phyloP scores from a whole-genome alignment of 2,888 invertebrate species.

The Agriotes lineatus region DNA sequence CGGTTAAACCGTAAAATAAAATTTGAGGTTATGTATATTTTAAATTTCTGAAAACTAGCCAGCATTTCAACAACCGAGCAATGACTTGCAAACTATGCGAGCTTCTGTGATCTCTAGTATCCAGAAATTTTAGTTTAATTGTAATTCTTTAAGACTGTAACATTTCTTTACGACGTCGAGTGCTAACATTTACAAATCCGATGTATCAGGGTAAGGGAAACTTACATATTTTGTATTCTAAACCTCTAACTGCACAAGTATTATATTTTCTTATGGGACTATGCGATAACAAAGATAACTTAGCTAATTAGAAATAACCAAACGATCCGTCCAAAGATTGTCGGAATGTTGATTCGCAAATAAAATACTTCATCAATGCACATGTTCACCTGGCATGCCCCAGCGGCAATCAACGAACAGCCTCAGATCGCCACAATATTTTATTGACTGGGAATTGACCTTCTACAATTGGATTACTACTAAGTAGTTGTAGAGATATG shows the following conservation, averaged over 20 bases:
- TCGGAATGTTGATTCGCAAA: background rate
- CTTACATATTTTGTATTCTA: slow-evolving; percentile 37
- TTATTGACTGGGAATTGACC: slow-evolving; percentile 12
- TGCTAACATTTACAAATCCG: background rate
- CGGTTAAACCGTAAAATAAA: too few species aligned
- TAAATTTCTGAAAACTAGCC: too few species aligned
- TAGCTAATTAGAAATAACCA: slow-evolving; percentile 8
- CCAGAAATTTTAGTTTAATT: slow-evolving; percentile 4
- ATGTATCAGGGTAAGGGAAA: slow-evolving; percentile 35
- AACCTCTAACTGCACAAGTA: slow-evolving; percentile 41
- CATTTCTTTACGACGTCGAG: slow-evolving; percentile 11
- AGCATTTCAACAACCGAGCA: too few species aligned
- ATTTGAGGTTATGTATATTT: too few species aligned
- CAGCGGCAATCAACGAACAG: slow-evolving; percentile 8
- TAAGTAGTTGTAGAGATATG: slow-evolving; percentile 16
- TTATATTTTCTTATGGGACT: slow-evolving; percentile 38
- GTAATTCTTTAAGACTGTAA: slow-evolving; percentile 27
- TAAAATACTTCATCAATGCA: background rate
- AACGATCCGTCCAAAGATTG: slow-evolving; percentile 33
- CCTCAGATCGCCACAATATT: slow-evolving; percentile 2
- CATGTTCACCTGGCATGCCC: too few species aligned
- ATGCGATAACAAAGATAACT: slow-evolving; percentile 4
- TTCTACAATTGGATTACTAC: slow-evolving; percentile 7
- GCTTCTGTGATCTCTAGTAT: slow-evolving; percentile 21
- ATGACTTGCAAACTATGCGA: background rate